phyloP scores from a whole-genome alignment of 2,797 vertebrate genomes.

The Darevskia mixta region DNA sequence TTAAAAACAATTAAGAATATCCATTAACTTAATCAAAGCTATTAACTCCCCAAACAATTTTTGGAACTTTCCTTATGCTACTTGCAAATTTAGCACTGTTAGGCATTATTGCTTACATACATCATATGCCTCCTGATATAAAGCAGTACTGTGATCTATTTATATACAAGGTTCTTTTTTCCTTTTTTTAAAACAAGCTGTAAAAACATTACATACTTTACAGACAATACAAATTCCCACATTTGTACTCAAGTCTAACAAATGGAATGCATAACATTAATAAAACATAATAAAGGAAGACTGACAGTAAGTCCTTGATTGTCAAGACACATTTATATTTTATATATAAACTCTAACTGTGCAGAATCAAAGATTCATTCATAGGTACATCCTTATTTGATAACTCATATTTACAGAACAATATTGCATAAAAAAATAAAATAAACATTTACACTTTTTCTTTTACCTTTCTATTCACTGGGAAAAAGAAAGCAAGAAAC shows the following conservation, averaged over 20 bases:
- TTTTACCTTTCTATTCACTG: constrained; percentile 83
- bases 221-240: constrained; percentile 87
- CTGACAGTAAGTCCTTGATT: constrained; percentile 90
- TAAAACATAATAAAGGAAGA: constrained; percentile 84
- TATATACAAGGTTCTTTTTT: constrained; percentile 75
- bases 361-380: constrained; percentile 86
- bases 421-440: constrained; percentile 88
- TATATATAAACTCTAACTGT: constrained; percentile 88
- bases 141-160: constrained; percentile 80
- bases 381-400: constrained; percentile 84
- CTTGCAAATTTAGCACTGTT: constrained; percentile 81
- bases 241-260: constrained; percentile 85
- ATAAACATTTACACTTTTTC: constrained; percentile 81
- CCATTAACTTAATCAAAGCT: constrained; percentile 79
- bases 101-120: constrained; percentile 85
- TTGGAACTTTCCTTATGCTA: constrained; percentile 83
- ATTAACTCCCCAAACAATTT: constrained; percentile 78
- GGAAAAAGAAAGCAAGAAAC: constrained; percentile 86
- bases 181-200: constrained; percentile 79
- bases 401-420: constrained; percentile 86
- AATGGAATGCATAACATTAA: constrained; percentile 91
- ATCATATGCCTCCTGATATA: constrained; percentile 80
- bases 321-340: constrained; percentile 88
- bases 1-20: constrained; percentile 76
- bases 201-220: constrained; percentile 94